Base-by-base conservation (phyloP, 2,888 invertebrate genomes). In the Boloria selene region DNA sequence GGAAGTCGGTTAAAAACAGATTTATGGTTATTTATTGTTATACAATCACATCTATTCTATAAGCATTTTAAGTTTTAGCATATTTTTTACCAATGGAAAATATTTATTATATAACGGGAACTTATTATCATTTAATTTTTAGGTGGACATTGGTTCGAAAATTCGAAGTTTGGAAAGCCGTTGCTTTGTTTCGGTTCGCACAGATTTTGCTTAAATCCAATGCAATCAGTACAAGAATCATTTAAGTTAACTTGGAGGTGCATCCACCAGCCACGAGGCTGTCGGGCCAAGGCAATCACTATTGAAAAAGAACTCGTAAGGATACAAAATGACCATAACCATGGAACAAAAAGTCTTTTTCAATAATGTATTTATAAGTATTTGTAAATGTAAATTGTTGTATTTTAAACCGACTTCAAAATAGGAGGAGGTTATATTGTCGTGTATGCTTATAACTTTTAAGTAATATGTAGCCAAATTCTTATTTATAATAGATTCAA, bases 261-360 rank as follows among this genome's bases (percentile, higher is more conserved):
- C 50, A 63, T 67, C 17, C 64, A 69, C 13, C 78, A 82, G 72
- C 72, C 76, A 31, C 72, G 75, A 0, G 80, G 82, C 6, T 83
- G 84, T 53, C 67, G 71, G 13, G 78, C 78, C 1, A 72, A 67
- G 17, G 71, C 76, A 16, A 72, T 65, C 31, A 77, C 77, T 0
- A 16, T 78, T 4, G 73, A 74, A 3, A 45, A 64, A 0, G 31
- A 55, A 1, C 60, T 78, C n/a, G 58, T 78, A 44, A 71, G 62
- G 54, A 59, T 63, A 42, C 63, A 68, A 38, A 55, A 68, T 26
- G 13, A 61, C 7, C 71, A 71, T 14, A 70, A 71, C 26, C 70
- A 71, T 49, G 47, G 31, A 31, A 31, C 49, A 17, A 50, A 59
- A 56, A 45, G 22, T 22, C 13, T 45, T 45, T 16, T 45, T 14